A percentile compares a stretch with the other conserved stretches of the same genome.
Evolutionary conservation across 2,113 vertebrate species (phyloP).

Genomic region (Accipiter cooperii): DNA sequence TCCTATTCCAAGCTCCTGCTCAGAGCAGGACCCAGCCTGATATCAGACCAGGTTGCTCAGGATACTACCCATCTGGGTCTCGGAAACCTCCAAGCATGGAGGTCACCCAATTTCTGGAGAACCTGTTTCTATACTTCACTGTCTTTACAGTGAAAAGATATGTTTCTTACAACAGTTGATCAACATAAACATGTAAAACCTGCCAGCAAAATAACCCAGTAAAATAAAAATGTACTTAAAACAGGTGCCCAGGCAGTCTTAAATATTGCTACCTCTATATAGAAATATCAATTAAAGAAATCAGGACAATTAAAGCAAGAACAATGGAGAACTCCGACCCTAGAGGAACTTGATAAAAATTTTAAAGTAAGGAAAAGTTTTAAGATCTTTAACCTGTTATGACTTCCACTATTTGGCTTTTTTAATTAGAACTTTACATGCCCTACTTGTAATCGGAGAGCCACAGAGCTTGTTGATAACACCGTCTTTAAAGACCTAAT

Average conservation of each 20-base stretch:
- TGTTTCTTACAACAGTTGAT: background rate
- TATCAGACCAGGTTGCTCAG: background rate
- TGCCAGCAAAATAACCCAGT: background rate
- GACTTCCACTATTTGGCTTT: background rate
- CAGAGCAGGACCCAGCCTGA: background rate
- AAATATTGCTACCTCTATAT: background rate
- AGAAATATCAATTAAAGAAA: background rate
- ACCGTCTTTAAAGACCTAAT: slow-evolving; percentile 60
- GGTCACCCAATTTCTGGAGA: accelerated
- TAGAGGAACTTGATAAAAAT: background rate
- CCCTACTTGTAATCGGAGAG: slow-evolving; percentile 44
- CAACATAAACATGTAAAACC: background rate
- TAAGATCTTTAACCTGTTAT: background rate
- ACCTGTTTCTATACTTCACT: background rate
- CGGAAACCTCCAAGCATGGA: background rate
- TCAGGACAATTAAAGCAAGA: background rate
- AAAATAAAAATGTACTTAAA: background rate
- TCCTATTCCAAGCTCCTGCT: background rate
- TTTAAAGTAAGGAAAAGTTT: background rate
- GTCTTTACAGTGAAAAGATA: background rate
- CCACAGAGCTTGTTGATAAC: slow-evolving; percentile 43
- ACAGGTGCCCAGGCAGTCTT: accelerated
- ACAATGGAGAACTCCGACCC: background rate
- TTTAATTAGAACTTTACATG: slow-evolving; percentile 41
- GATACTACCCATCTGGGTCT: accelerated